Conservation (phyloP, 1,140 invertebrate genomes). For the Eurosta solidaginis region DNA sequence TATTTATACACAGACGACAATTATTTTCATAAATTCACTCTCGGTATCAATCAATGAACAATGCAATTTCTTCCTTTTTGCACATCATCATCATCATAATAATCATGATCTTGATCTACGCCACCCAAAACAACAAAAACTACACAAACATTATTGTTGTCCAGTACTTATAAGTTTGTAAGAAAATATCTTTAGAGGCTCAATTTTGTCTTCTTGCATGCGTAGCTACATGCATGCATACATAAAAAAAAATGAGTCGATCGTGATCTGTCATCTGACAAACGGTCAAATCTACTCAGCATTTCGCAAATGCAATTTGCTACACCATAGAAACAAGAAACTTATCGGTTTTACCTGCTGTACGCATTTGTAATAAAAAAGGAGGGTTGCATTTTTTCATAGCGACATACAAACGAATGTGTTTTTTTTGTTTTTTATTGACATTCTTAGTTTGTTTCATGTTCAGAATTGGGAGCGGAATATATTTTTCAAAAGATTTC, state of each 20-base stretch:
- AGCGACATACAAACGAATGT: no score
- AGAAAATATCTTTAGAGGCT: background rate
- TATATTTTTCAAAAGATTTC: no score
- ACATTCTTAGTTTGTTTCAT: no score
- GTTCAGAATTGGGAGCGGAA: no score
- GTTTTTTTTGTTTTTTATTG: no score
- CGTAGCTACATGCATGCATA: background rate
- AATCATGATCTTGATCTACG: constrained; percentile 7
- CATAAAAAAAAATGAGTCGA: background rate
- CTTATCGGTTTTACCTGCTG: background rate
- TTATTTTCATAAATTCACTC: background rate
- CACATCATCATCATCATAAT: constrained; percentile 26
- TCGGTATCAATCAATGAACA: constrained; percentile 10
- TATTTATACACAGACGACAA: background rate
- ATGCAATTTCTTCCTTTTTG: constrained; percentile 20
- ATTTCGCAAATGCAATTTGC: constrained; percentile 26
- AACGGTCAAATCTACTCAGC: background rate
- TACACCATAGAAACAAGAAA: background rate
- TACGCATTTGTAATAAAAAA: background rate
- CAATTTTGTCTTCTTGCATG: background rate
- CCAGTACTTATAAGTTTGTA: background rate
- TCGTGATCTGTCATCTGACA: constrained; percentile 2
- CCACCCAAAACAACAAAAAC: background rate
- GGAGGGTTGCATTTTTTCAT: background rate
- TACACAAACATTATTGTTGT: background rate